Percentiles rank a stretch among this genome's conserved stretches.
phyloP scores from a whole-genome alignment of 2,113 vertebrate species.

The Isurus oxyrinchus region DNA sequence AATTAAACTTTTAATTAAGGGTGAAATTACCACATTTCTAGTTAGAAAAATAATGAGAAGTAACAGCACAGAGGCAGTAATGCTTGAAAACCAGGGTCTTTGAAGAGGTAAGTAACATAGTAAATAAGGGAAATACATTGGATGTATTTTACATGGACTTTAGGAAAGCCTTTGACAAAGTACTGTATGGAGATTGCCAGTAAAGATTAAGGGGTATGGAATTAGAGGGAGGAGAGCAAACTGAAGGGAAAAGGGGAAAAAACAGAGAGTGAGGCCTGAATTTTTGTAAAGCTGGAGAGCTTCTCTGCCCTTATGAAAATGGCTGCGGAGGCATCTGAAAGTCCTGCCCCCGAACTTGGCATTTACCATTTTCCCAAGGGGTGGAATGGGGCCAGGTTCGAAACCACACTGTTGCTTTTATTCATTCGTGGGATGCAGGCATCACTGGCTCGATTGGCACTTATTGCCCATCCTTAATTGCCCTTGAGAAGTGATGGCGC shows the following conservation, averaged over 20 bases:
- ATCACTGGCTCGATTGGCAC: too few species aligned
- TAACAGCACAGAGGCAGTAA: neutral
- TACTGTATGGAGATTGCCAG: neutral
- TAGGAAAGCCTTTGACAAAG: neutral
- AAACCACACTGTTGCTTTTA: too few species aligned
- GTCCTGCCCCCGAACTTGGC: too few species aligned
- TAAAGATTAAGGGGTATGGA: neutral
- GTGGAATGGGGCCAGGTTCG: too few species aligned
- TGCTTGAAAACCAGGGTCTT: neutral
- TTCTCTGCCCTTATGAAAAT: too few species aligned
- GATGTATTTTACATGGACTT: neutral
- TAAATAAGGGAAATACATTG: neutral
- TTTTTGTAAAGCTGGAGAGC: too few species aligned
- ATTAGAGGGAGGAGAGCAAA: neutral
- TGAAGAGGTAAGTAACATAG: neutral
- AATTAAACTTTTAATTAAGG: neutral
- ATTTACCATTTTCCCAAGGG: too few species aligned
- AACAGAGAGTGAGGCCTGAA: neutral
- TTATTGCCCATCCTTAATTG: too few species aligned
- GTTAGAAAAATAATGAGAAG: neutral
- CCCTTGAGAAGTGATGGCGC: too few species aligned
- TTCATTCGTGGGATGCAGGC: too few species aligned
- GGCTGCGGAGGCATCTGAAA: too few species aligned
- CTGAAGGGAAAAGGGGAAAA: neutral
- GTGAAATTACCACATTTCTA: neutral